A percentile compares a stretch with the other conserved stretches of the same genome.
Conservation (phyloP, 1,140 invertebrate species). For the Wasmannia auropunctata region DNA sequence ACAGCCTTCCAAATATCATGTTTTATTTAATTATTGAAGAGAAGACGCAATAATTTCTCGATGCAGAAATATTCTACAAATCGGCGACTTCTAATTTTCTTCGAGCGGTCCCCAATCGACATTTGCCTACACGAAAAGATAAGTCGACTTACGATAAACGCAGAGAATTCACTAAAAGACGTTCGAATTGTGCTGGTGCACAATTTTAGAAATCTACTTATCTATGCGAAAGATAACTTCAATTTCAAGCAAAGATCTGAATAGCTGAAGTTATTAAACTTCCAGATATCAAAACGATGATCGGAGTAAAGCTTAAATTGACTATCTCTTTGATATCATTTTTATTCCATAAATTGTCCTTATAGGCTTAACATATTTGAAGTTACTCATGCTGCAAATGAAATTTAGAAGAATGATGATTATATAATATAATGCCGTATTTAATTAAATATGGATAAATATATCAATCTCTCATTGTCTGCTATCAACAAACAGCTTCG, state of each 20-base stretch:
- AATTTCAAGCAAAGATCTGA: background rate
- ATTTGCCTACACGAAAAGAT: conserved; percentile 18
- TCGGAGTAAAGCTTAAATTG: background rate
- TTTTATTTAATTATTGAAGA: background rate
- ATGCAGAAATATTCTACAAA: background rate
- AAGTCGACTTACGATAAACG: conserved; percentile 5
- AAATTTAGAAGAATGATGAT: background rate
- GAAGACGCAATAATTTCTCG: background rate
- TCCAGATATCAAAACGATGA: background rate
- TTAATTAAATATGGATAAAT: background rate
- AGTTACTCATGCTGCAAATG: background rate
- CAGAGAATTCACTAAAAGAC: background rate
- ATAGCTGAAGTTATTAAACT: background rate
- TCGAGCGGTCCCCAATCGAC: conserved; percentile 19
- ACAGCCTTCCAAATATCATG: background rate
- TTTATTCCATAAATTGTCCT: background rate
- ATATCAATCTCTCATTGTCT: background rate
- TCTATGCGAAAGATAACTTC: conserved; percentile 6
- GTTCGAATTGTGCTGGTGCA: background rate
- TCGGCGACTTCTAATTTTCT: conserved; percentile 40
- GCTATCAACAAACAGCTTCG: background rate
- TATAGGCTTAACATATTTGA: background rate
- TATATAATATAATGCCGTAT: background rate
- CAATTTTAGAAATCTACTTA: background rate
- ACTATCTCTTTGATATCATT: background rate